These are phyloP conservation scores for Sialis lutaria DNA, from an alignment of 2,888 invertebrate genomes.

Conservation along the genomic window DNA sequence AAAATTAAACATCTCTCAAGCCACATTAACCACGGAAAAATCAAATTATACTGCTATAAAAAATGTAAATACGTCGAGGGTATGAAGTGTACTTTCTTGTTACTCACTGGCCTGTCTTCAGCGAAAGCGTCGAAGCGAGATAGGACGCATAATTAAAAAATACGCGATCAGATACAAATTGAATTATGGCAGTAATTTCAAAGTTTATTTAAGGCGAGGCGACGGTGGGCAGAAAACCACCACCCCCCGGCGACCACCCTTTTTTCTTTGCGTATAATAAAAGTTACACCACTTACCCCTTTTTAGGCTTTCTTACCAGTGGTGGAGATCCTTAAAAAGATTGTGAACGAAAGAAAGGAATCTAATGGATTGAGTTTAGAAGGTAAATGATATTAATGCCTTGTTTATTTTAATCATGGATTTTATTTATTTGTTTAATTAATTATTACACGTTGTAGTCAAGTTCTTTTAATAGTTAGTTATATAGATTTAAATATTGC, in stretches of 20 bases:
- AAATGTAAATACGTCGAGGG: not conserved
- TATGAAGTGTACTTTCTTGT: not conserved
- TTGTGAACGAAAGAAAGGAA: not conserved
- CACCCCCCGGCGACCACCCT: not conserved
- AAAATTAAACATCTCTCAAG: slow-evolving; percentile 2
- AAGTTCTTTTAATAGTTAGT: no score
- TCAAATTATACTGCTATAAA: slow-evolving; percentile 7
- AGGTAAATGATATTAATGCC: not conserved
- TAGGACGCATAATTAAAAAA: slow-evolving; percentile 26
- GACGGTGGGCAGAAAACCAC: not conserved
- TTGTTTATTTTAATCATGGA: not conserved
- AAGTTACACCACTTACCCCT: not conserved
- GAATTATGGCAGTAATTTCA: slow-evolving; percentile 27
- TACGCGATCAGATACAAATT: slow-evolving; percentile 28
- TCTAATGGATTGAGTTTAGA: not conserved
- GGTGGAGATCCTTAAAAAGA: no score
- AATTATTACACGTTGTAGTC: no score
- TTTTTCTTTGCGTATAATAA: not conserved
- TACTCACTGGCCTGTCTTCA: not conserved
- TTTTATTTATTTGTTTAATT: no score
- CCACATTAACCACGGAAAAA: slow-evolving; percentile 6
- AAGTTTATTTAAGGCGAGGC: slow-evolving; percentile 21
- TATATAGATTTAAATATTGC: no score
- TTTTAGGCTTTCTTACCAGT: not conserved
- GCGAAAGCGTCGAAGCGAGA: slow-evolving; percentile 6